These are phyloP conservation scores for Littorina saxatilis DNA, from an alignment of 1,140 invertebrate genomes.

Conservation along the genomic window DNA sequence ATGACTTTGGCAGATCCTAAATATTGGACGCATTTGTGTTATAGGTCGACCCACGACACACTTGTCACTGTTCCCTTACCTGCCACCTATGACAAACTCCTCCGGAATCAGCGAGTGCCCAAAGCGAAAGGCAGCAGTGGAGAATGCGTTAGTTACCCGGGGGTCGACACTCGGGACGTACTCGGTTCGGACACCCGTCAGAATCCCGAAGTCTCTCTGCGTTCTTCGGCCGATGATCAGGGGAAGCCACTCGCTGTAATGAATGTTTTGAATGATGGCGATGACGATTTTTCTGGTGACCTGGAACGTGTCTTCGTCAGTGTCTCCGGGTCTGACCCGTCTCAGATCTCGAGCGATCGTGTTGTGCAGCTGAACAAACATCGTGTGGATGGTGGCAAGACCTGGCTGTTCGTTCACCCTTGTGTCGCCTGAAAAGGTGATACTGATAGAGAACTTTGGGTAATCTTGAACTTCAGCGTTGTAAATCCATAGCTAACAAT, in stretches of 20 bases:
- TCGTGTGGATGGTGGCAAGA: constrained; percentile 90
- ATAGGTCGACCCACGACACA: no score
- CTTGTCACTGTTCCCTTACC: no score
- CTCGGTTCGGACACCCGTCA: not conserved
- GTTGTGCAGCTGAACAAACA: constrained; percentile 97
- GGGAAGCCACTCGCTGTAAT: constrained; percentile 85
- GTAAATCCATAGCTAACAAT: no score
- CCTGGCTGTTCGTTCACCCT: constrained; percentile 81
- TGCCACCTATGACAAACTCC: not conserved
- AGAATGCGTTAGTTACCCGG: constrained; percentile 39
- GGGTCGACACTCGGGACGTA: constrained; percentile 24
- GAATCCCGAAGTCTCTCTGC: not conserved
- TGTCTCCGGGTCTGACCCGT: constrained; percentile 90
- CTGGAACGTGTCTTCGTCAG: constrained; percentile 90
- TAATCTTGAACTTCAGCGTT: no score
- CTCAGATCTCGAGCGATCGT: constrained; percentile 86
- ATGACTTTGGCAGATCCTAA: no score
- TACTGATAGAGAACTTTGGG: no score
- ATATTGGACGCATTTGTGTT: no score
- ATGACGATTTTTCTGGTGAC: constrained; percentile 90
- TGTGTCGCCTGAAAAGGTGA: constrained; percentile 80
- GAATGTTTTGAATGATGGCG: constrained; percentile 91
- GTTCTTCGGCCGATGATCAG: constrained; percentile 6
- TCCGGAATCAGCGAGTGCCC: constrained; percentile 39
- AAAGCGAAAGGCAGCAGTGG: constrained; percentile 43